Percentiles rank a stretch among this genome's conserved stretches.
These are phyloP conservation scores for Xanthia togata DNA, from an alignment of 2,888 invertebrate genomes.

Conservation along the genomic window DNA sequence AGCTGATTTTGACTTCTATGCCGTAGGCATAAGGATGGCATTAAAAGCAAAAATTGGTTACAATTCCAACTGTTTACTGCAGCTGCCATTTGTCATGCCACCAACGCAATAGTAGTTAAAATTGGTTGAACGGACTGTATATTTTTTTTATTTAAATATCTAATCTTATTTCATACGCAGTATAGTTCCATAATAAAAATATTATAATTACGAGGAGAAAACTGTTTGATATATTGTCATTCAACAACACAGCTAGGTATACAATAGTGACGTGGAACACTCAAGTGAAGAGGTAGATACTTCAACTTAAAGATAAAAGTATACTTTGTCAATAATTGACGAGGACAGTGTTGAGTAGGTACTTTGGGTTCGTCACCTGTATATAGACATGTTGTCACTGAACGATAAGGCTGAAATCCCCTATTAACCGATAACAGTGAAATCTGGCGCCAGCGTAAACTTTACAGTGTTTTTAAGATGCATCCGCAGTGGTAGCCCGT, in stretches of 20 bases:
- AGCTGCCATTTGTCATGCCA: too few relatives aligned
- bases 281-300: conserved; percentile 13
- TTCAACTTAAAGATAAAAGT: not conserved
- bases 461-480: not conserved
- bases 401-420: conserved; percentile 9
- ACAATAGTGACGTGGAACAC: not conserved
- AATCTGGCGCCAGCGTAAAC: not conserved
- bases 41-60: too few relatives aligned
- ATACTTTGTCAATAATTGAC: conserved; percentile 6
- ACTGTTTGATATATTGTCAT: not conserved
- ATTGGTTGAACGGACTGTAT: too few relatives aligned
- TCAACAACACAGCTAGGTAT: not conserved
- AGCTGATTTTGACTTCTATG: too few relatives aligned
- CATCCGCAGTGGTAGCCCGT: too few relatives aligned
- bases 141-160: too few relatives aligned
- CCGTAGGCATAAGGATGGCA: too few relatives aligned
- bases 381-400: not conserved
- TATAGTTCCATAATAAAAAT: not conserved
- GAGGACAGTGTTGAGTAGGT: not conserved
- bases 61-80: too few relatives aligned
- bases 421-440: not conserved
- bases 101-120: too few relatives aligned
- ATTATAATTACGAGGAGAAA: not conserved
- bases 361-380: not conserved
- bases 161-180: too few relatives aligned